phyloP scores from a whole-genome alignment of 2,888 invertebrate species.

The Cabera pusaria region DNA sequence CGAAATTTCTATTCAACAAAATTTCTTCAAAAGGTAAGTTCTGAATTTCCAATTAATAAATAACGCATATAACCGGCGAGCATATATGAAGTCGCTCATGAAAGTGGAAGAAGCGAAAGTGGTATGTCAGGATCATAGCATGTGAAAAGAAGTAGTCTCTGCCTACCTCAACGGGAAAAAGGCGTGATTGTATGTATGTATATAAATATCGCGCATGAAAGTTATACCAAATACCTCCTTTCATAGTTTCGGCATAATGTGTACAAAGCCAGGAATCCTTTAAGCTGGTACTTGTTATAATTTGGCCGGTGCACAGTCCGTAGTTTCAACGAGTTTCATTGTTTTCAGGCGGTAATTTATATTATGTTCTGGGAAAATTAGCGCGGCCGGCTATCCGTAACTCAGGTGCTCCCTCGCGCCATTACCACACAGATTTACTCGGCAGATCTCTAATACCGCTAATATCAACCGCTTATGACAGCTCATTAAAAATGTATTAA shows the following conservation, averaged over 20 bases:
- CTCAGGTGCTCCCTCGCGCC: constrained; percentile 65
- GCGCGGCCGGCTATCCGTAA: constrained; percentile 45
- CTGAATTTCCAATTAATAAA: no score
- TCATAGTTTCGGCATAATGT: constrained; percentile 34
- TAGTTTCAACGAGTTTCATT: constrained; percentile 55
- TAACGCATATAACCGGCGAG: no score
- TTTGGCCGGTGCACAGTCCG: constrained; percentile 44
- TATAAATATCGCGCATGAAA: no score
- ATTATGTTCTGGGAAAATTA: constrained; percentile 72
- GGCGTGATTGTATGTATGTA: no score
- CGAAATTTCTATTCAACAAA: no score
- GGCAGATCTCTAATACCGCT: constrained; percentile 52
- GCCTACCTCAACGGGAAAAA: no score
- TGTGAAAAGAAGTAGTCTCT: no score
- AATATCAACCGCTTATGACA: constrained; percentile 66
- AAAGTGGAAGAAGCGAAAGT: no score
- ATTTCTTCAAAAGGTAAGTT: no score
- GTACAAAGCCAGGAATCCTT: constrained; percentile 55
- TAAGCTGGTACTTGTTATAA: constrained; percentile 52
- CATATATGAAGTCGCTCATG: no score
- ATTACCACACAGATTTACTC: constrained; percentile 68
- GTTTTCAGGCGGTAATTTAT: constrained; percentile 73
- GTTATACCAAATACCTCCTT: constrained; percentile 7
- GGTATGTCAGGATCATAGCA: no score
- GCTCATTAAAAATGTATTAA: constrained; percentile 65